A percentile compares a stretch with the other conserved stretches of the same genome.
These are phyloP conservation scores for Nerophis ophidion DNA, from an alignment of 2,113 vertebrate species.

Conservation along the genomic window DNA sequence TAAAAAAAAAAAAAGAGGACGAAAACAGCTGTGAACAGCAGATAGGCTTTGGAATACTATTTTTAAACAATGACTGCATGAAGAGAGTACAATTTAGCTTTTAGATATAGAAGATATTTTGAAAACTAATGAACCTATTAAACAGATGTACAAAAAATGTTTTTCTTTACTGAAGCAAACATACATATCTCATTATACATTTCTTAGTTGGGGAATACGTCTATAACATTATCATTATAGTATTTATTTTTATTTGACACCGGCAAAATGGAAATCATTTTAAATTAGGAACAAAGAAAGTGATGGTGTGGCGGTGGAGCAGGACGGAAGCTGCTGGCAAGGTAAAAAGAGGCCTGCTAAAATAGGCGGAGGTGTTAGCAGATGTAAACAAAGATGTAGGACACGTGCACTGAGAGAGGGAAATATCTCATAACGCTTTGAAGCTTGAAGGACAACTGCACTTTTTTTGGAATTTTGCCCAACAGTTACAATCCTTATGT, in stretches of 20 bases:
- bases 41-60: slow-evolving; percentile 53
- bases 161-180: background rate
- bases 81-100: background rate
- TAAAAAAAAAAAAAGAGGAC: slow-evolving; percentile 30
- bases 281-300: slow-evolving; percentile 66
- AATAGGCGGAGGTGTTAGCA: slow-evolving; percentile 35
- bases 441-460: background rate
- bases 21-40: slow-evolving; percentile 55
- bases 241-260: slow-evolving; percentile 53
- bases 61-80: slow-evolving; percentile 43
- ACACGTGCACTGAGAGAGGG: slow-evolving; percentile 10
- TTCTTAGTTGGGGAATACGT: slow-evolving; percentile 2
- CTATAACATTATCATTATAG: slow-evolving; percentile 18
- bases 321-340: slow-evolving; percentile 31
- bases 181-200: background rate
- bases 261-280: slow-evolving; percentile 40
- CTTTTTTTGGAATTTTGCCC: too few relatives aligned
- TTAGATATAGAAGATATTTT: slow-evolving; percentile 2
- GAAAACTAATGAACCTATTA: background rate
- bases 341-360: slow-evolving; percentile 43
- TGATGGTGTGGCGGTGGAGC: slow-evolving; percentile 34
- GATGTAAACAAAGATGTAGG: slow-evolving; percentile 23
- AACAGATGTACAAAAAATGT: background rate
- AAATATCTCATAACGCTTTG: background rate
- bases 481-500: too few relatives aligned